These are phyloP conservation scores for Cryptomyrus ogoouensis DNA, from an alignment of 2,113 vertebrate species.

Conservation along the genomic window DNA sequence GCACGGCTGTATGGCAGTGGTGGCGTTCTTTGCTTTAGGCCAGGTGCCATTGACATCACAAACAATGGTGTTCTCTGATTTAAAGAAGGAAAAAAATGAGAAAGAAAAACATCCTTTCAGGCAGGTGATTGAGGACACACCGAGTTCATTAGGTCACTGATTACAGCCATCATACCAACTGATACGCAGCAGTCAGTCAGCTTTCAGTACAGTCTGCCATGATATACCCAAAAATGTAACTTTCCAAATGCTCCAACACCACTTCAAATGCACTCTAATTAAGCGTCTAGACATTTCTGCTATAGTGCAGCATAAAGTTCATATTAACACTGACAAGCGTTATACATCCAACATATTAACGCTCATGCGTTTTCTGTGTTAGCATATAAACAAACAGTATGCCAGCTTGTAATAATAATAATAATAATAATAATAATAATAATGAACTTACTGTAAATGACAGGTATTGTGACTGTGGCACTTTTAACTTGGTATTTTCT, in stretches of 20 bases:
- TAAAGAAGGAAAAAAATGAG: neutral
- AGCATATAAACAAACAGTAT: neutral
- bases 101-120: neutral
- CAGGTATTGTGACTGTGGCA: rapidly evolving
- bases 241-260: neutral
- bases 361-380: neutral
- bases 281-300: neutral
- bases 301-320: neutral
- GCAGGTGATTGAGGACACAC: neutral
- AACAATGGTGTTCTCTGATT: rapidly evolving
- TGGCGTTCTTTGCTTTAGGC: slow-evolving; percentile 29
- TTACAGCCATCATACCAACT: neutral
- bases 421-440: neutral
- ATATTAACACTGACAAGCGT: neutral
- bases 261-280: neutral
- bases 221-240: neutral
- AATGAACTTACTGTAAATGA: slow-evolving; percentile 42
- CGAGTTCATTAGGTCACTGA: neutral
- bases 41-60: neutral
- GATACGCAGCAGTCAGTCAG: neutral
- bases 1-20: slow-evolving; percentile 32
- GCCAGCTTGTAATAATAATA: neutral
- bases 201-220: neutral
- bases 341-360: neutral
- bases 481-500: rapidly evolving